Conservation (phyloP, 2,888 invertebrate genomes). For the Parasteatoda lunata region DNA sequence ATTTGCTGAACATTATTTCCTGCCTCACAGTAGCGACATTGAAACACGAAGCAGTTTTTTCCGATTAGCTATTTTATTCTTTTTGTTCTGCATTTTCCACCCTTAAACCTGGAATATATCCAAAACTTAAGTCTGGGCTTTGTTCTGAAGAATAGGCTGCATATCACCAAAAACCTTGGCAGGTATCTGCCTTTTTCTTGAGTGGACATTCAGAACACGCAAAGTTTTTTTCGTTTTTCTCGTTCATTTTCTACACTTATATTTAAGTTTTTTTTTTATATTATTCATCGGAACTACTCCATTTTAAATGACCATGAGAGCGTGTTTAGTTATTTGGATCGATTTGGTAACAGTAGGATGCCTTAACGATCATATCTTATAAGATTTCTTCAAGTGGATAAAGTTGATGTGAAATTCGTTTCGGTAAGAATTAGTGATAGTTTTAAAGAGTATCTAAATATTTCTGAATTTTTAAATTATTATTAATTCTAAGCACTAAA, state of each 20-base stretch:
- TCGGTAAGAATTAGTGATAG: too few relatives aligned
- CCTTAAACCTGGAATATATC: slow-evolving; percentile 22
- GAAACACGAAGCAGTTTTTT: background rate
- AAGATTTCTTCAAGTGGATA: too few relatives aligned
- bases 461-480: too few relatives aligned
- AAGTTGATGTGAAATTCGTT: too few relatives aligned
- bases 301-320: slow-evolving; percentile 1
- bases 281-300: background rate
- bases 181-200: slow-evolving; percentile 5
- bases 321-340: background rate
- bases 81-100: background rate
- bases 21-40: background rate
- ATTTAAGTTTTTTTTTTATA: background rate
- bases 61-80: background rate
- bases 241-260: background rate
- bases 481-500: too few relatives aligned
- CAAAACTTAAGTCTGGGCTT: slow-evolving; percentile 17
- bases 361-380: too few relatives aligned
- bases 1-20: slow-evolving; percentile 5
- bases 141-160: background rate
- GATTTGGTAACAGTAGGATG: background rate
- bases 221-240: background rate
- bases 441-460: too few relatives aligned
- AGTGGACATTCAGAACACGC: slow-evolving; percentile 3
- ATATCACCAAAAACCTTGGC: background rate